Conservation (phyloP, 1,140 invertebrate species). For the Aphaenogaster ashmeadi region DNA sequence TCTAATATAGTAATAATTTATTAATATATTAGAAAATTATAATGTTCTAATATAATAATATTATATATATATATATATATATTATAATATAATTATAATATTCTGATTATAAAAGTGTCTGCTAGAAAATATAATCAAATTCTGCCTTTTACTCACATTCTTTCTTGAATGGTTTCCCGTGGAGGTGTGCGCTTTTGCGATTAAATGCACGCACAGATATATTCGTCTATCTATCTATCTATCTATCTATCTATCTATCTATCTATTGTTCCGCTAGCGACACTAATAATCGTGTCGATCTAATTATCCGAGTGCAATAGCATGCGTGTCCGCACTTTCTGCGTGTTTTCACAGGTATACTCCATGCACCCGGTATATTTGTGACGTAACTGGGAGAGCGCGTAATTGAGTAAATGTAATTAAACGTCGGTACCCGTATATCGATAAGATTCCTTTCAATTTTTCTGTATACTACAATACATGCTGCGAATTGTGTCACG, state of each 20-base stretch:
- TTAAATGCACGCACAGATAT: constrained; percentile 66
- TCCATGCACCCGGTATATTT: constrained; percentile 22
- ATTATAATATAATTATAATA: too few species aligned
- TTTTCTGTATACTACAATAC: neutral
- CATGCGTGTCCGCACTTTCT: constrained; percentile 51
- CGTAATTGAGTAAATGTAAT: constrained; percentile 30
- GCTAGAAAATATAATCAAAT: neutral
- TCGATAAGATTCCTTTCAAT: constrained; percentile 37
- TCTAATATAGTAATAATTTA: too few species aligned
- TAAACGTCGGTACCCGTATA: constrained; percentile 33
- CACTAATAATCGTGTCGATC: constrained; percentile 72
- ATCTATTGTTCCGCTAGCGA: constrained; percentile 75
- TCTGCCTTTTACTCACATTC: neutral
- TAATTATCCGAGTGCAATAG: constrained; percentile 66
- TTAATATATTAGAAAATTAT: too few species aligned
- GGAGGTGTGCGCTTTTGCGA: neutral
- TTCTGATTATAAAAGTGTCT: neutral
- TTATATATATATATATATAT: too few species aligned
- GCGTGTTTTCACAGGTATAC: constrained; percentile 37
- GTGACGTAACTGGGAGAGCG: neutral
- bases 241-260: constrained; percentile 73
- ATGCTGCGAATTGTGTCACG: neutral
- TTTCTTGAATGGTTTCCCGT: neutral
- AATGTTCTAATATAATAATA: too few species aligned
- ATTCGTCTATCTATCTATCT: constrained; percentile 71